Evolutionary conservation across 2,888 invertebrate species (phyloP).

Genomic region (Anaspis maculata): DNA sequence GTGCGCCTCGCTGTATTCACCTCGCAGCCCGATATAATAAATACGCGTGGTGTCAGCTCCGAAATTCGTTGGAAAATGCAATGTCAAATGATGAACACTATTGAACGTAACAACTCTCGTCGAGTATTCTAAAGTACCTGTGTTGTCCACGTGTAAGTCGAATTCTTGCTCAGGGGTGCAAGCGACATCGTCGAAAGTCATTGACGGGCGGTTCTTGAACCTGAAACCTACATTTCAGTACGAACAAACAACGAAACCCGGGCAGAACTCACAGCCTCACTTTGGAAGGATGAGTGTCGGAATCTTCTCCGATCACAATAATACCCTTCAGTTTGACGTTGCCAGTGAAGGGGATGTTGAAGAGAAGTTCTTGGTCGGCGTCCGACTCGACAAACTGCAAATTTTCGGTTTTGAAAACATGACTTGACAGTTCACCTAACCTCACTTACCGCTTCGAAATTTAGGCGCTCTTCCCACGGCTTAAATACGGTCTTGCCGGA

Average conservation of each 20-base stretch:
- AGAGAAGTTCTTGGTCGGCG: slow-evolving; percentile 89
- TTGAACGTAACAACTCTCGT: slow-evolving; percentile 90
- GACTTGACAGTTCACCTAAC: slow-evolving; percentile 9
- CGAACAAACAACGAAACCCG: slow-evolving; percentile 26
- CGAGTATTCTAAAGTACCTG: slow-evolving; percentile 78
- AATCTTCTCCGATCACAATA: slow-evolving; percentile 83
- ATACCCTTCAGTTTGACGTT: slow-evolving; percentile 93
- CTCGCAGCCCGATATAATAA: slow-evolving; percentile 90
- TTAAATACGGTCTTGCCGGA: slow-evolving; percentile 87
- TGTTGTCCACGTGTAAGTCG: slow-evolving; percentile 70
- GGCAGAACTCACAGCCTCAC: slow-evolving; percentile 71
- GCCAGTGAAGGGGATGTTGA: slow-evolving; percentile 95
- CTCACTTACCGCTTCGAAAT: slow-evolving; percentile 59
- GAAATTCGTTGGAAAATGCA: slow-evolving; percentile 86
- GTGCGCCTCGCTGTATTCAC: slow-evolving; percentile 80
- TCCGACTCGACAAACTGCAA: slow-evolving; percentile 91
- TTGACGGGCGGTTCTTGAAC: slow-evolving; percentile 85
- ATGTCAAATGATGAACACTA: slow-evolving; percentile 76
- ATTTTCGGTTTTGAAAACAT: slow-evolving; percentile 24
- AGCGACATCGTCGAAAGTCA: slow-evolving; percentile 87
- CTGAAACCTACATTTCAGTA: too few species aligned
- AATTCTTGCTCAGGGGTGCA: slow-evolving; percentile 79
- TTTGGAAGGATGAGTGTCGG: slow-evolving; percentile 74
- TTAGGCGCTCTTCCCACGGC: slow-evolving; percentile 79
- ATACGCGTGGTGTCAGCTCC: slow-evolving; percentile 78